A percentile compares a stretch with the other conserved stretches of the same genome.
Evolutionary conservation across 2,888 invertebrate species (phyloP).

Genomic region (Hyppa rectilinea): DNA sequence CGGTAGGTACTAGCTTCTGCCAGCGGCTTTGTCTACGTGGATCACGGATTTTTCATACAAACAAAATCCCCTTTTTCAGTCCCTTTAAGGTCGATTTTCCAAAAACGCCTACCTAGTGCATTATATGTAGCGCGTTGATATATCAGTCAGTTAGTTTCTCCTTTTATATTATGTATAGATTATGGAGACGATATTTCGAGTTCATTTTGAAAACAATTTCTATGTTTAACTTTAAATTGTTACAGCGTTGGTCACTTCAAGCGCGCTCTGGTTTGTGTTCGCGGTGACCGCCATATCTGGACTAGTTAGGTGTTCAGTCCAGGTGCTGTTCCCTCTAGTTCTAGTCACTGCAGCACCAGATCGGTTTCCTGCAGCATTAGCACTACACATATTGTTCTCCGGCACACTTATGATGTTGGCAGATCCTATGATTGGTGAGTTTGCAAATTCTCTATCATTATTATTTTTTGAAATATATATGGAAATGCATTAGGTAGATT

Average conservation of each 20-base stretch:
- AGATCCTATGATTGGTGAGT: slow-evolving; percentile 92
- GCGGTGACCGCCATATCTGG: slow-evolving; percentile 92
- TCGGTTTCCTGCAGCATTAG: slow-evolving; percentile 93
- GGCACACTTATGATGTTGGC: slow-evolving; percentile 92
- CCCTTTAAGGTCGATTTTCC: too few species aligned
- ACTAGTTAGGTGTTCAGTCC: slow-evolving; percentile 92
- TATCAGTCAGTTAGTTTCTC: too few species aligned
- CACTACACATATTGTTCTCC: slow-evolving; percentile 93
- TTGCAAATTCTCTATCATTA: slow-evolving; percentile 6
- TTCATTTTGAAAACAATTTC: neutral
- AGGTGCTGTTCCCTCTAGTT: slow-evolving; percentile 93
- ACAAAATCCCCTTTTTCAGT: too few species aligned
- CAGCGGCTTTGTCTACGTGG: too few species aligned
- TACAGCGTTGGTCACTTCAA: slow-evolving; percentile 83
- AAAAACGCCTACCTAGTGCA: too few species aligned
- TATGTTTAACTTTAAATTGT: slow-evolving; percentile 60
- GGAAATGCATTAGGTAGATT: neutral
- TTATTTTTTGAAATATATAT: too few species aligned
- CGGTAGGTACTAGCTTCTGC: too few species aligned
- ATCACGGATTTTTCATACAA: too few species aligned
- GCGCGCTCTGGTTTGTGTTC: slow-evolving; percentile 89
- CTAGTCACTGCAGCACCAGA: slow-evolving; percentile 92
- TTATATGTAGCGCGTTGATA: too few species aligned
- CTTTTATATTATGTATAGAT: too few species aligned
- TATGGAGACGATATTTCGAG: neutral